Base-by-base conservation (phyloP, 2,888 invertebrate species). In the Caprella mutica region DNA sequence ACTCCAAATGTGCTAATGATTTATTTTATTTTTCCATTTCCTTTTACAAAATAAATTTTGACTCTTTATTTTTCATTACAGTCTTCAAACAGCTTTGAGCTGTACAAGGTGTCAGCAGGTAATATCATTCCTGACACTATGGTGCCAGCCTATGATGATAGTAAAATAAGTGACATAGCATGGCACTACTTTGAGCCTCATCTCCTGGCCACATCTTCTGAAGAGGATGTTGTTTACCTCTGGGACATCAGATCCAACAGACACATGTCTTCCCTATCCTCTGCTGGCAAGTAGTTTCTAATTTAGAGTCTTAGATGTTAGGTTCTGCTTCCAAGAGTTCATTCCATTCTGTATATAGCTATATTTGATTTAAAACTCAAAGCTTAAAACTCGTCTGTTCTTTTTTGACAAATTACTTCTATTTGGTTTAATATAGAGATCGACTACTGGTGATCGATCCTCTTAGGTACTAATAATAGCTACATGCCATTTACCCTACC, bases 211-310 rank as follows among this genome's bases (percentile, higher is more conserved):
- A 90, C 91, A 43, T 92, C 91, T 70, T 93, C 93, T 5, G 88
- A 90, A 54, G 94, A 94, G 71, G 89, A 91, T 39, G 92, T 85
- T 69, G 90, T 92, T 35, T 86, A 91, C 71, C 79, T 94, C 56
- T 94, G 94, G 94, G 94, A 96, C 71, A 77, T 90, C 51, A 76
- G 92, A 68, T 91, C 92, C 74, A 78, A 85, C 8, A 79, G 85
- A 71, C 93, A 93, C 19, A 79, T 82, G 14, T 73, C 86, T 44
- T 89, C 92, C 5, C 74, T 93, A 33, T 88, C 89, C 68, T 88
- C 92, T 67, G 87, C 93, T 68, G 87, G 88, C 84, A 76, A 77
- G 79, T n/a, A n/a, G n/a, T n/a, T n/a, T n/a, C n/a, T n/a, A n/a
- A n/a, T n/a, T n/a, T n/a, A n/a, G n/a, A n/a, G n/a, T n/a, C n/a